A percentile compares a stretch with the other conserved stretches of the same genome.
Conservation (phyloP, 2,888 invertebrate species). For the Callosobruchus maculatus region DNA sequence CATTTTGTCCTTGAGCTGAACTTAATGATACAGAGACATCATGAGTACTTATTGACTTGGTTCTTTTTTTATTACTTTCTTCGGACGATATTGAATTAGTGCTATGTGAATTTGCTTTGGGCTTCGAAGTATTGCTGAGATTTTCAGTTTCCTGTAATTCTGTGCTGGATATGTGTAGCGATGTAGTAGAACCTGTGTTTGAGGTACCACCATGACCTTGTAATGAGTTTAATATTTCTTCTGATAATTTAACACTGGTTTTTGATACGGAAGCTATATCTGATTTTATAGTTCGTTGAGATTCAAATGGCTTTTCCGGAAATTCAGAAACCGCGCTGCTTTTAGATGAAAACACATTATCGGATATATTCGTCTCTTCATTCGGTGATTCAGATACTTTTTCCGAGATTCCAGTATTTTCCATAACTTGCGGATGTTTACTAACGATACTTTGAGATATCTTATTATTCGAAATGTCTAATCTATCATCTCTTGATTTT, state of each 20-base stretch:
- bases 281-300: neutral
- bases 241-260: neutral
- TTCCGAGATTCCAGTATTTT: neutral
- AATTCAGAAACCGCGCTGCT: neutral
- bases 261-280: neutral
- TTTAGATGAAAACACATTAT: neutral
- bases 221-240: neutral
- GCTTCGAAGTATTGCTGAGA: too few species aligned
- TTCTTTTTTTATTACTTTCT: too few species aligned
- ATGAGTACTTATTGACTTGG: too few species aligned
- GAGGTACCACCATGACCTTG: neutral
- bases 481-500: too few species aligned
- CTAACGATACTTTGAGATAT: too few species aligned
- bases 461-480: too few species aligned
- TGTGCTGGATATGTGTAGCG: too few species aligned
- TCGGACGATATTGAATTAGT: too few species aligned
- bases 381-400: neutral
- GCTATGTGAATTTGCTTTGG: too few species aligned
- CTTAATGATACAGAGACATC: neutral
- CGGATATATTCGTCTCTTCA: neutral
- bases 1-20: neutral
- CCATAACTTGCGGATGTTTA: neutral
- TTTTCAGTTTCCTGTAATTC: too few species aligned
- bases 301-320: neutral
- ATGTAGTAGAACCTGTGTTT: neutral